Percentiles rank a stretch among this genome's conserved stretches.
Conservation (phyloP, 2,888 invertebrate genomes). For the Tryphoninae sp. region DNA sequence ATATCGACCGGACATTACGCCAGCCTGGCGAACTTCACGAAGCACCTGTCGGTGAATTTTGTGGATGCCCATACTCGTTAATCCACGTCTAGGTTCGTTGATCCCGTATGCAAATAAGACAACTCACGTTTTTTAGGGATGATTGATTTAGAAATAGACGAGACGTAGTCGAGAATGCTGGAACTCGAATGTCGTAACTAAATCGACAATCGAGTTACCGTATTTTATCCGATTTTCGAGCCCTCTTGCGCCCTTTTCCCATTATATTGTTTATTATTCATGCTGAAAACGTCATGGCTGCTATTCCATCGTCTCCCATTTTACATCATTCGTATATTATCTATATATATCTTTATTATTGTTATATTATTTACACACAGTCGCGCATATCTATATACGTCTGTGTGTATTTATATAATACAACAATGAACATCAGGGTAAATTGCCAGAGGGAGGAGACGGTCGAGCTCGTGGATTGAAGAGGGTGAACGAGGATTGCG, state of each 20-base stretch:
- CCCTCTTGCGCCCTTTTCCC: neutral
- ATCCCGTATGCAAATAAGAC: neutral
- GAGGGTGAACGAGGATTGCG: neutral
- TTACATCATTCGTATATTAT: neutral
- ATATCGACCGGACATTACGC: neutral
- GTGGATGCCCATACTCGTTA: neutral
- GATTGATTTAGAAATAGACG: neutral
- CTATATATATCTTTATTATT: neutral
- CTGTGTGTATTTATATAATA: neutral
- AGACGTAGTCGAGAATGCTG: neutral
- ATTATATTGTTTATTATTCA: slow-evolving; percentile 31
- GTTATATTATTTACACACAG: no score
- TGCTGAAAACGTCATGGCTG: slow-evolving; percentile 1
- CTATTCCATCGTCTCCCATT: neutral
- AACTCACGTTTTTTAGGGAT: neutral
- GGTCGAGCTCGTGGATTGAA: neutral
- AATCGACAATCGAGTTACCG: slow-evolving; percentile 23
- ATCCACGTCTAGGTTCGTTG: slow-evolving; percentile 11
- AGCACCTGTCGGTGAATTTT: neutral
- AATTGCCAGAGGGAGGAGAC: neutral
- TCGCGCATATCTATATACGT: neutral
- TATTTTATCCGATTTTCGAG: neutral
- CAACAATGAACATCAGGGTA: slow-evolving; percentile 4
- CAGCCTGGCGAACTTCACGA: neutral
- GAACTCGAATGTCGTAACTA: slow-evolving; percentile 3